Evolutionary conservation across 1,140 invertebrate genomes (phyloP).

Genomic region (Drosophila watanabei): DNA sequence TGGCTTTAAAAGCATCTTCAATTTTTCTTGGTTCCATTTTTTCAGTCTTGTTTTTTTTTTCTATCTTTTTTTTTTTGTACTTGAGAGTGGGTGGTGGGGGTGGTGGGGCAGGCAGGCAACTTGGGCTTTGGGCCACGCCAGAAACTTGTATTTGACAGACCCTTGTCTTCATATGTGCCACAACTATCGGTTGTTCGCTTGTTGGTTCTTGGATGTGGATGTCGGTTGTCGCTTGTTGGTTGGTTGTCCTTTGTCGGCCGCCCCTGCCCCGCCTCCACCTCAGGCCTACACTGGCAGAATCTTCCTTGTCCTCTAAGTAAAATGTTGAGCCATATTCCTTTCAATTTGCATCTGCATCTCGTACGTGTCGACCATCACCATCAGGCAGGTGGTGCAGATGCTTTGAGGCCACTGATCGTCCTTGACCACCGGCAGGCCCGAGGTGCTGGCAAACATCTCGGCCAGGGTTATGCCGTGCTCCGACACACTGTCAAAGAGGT

Average conservation of each 20-base stretch:
- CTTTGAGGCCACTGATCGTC: background rate
- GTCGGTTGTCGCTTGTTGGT: constrained; percentile 34
- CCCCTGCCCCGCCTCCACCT: constrained; percentile 1
- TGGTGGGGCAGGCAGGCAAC: background rate
- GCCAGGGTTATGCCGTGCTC: background rate
- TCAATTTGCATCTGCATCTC: no score
- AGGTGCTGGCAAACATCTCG: background rate
- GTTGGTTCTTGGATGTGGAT: constrained; percentile 31
- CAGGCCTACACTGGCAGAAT: background rate
- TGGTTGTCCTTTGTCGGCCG: constrained; percentile 1
- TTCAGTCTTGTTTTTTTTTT: constrained; percentile 8
- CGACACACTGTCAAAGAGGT: background rate
- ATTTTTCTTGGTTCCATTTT: constrained; percentile 68
- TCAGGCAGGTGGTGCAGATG: background rate
- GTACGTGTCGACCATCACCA: background rate
- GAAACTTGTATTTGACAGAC: constrained; percentile 83
- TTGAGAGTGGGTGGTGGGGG: background rate
- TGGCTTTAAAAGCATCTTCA: constrained; percentile 81
- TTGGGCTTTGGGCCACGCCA: constrained; percentile 58
- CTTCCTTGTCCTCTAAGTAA: no score
- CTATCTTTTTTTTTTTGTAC: background rate
- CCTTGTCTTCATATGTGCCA: constrained; percentile 82
- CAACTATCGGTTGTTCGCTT: constrained; percentile 65
- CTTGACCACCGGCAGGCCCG: background rate
- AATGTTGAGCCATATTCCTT: no score